phyloP scores from a whole-genome alignment of 2,888 invertebrate genomes.

The Bellardia bayeri region DNA sequence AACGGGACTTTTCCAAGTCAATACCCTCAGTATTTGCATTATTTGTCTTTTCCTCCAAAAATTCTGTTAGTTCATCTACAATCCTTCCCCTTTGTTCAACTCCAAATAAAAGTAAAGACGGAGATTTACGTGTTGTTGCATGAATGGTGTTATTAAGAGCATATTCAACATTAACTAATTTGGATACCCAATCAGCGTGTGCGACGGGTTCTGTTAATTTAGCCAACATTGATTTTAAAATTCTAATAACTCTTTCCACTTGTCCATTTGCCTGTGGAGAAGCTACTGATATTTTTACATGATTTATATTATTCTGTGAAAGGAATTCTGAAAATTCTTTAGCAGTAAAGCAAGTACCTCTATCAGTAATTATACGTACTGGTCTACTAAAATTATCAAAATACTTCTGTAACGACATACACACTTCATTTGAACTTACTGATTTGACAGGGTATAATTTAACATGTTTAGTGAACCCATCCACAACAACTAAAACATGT shows the following conservation, averaged over 20 bases:
- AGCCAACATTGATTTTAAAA: slow-evolving; percentile 31
- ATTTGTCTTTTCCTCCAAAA: slow-evolving; percentile 14
- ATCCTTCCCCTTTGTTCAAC: slow-evolving; percentile 27
- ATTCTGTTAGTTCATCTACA: slow-evolving; percentile 41
- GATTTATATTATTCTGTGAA: slow-evolving; percentile 6
- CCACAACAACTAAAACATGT: slow-evolving; percentile 20
- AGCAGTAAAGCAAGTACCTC: slow-evolving; percentile 24
- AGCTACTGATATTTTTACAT: slow-evolving; percentile 20
- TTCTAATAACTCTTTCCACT: slow-evolving; percentile 48
- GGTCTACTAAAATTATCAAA: slow-evolving; percentile 9
- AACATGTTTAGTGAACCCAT: slow-evolving; percentile 17
- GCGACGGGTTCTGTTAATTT: slow-evolving; percentile 14
- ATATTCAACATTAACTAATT: slow-evolving; percentile 34
- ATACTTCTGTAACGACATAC: slow-evolving; percentile 6
- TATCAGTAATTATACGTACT: slow-evolving; percentile 20
- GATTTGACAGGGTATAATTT: slow-evolving; percentile 29
- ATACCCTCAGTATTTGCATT: background rate
- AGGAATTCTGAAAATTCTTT: slow-evolving; percentile 43
- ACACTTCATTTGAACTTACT: slow-evolving; percentile 12
- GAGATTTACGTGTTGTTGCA: slow-evolving; percentile 22
- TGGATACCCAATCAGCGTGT: slow-evolving; percentile 39
- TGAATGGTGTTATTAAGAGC: slow-evolving; percentile 33
- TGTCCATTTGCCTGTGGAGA: slow-evolving; percentile 59
- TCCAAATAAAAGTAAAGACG: slow-evolving; percentile 21
- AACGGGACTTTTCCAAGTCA: background rate